These are phyloP conservation scores for Platycnemis pennipes DNA, from an alignment of 2,888 invertebrate species.

Conservation along the genomic window DNA sequence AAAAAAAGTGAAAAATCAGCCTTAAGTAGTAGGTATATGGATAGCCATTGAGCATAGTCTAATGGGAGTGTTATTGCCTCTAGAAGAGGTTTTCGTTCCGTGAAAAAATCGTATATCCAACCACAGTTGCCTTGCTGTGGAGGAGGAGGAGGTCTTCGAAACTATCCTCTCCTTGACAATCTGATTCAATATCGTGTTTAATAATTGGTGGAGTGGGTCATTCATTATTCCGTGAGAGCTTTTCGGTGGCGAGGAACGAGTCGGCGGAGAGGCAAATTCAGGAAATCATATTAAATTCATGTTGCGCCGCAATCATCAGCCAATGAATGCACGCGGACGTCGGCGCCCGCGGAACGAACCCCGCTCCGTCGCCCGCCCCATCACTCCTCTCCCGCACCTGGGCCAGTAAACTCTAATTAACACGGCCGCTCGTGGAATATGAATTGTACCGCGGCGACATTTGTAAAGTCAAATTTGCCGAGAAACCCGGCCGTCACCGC, in stretches of 20 bases:
- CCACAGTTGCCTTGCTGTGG: neutral
- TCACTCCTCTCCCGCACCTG: neutral
- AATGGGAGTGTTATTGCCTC: too few relatives aligned
- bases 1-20: too few relatives aligned
- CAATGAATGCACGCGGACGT: neutral
- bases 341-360: neutral
- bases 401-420: neutral
- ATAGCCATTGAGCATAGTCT: too few relatives aligned
- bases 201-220: neutral
- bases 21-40: too few relatives aligned
- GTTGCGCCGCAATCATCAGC: neutral
- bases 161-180: neutral
- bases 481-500: neutral
- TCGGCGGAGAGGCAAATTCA: neutral
- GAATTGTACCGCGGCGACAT: constrained; percentile 2
- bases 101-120: too few relatives aligned
- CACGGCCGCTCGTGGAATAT: constrained; percentile 9
- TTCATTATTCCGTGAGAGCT: neutral
- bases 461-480: constrained; percentile 10
- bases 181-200: neutral
- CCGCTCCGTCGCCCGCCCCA: neutral
- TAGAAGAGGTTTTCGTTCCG: too few relatives aligned
- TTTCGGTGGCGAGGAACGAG: neutral
- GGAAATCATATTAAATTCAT: constrained; percentile 12
- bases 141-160: neutral